phyloP scores from a whole-genome alignment of 2,113 vertebrate species.

The Cyprinodon tularosa region DNA sequence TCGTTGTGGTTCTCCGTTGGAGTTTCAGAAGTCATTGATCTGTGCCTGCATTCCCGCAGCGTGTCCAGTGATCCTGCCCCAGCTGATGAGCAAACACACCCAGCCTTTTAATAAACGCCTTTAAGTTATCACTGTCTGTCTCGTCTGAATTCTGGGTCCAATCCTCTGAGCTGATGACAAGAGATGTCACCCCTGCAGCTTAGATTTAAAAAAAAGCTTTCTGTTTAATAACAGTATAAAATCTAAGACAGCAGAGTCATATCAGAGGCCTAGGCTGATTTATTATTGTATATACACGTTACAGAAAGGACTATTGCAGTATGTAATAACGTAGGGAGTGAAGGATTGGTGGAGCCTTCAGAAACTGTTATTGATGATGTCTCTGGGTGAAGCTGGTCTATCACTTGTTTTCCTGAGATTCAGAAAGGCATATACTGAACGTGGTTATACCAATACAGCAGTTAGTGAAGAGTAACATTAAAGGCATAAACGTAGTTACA shows the following conservation, averaged over 20 bases:
- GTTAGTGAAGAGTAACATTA: constrained; percentile 28
- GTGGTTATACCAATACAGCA: constrained; percentile 44
- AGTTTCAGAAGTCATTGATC: too few species aligned
- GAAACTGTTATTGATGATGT: constrained; percentile 15
- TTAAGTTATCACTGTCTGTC: too few species aligned
- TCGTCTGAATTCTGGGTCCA: too few species aligned
- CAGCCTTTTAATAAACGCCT: too few species aligned
- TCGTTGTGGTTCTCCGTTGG: too few species aligned
- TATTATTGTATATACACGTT: constrained; percentile 6
- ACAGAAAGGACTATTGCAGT: not conserved
- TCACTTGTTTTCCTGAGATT: constrained; percentile 71
- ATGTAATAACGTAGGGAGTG: not conserved
- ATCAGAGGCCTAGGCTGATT: constrained; percentile 12
- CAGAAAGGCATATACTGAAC: constrained; percentile 42
- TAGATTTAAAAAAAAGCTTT: not conserved
- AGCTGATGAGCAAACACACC: too few species aligned
- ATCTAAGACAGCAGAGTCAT: constrained; percentile 2
- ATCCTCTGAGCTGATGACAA: too few species aligned
- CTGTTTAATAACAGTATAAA: constrained; percentile 5
- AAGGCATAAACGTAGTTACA: constrained; percentile 33
- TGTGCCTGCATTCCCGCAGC: too few species aligned
- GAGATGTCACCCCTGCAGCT: not conserved
- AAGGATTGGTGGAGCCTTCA: constrained; percentile 18
- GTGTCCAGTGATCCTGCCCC: too few species aligned
- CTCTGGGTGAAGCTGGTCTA: constrained; percentile 46